Evolutionary conservation across 1,140 invertebrate species (phyloP), one percentile per base, ranked within the genome.

Genomic region (Euglossa dilemma): DNA sequence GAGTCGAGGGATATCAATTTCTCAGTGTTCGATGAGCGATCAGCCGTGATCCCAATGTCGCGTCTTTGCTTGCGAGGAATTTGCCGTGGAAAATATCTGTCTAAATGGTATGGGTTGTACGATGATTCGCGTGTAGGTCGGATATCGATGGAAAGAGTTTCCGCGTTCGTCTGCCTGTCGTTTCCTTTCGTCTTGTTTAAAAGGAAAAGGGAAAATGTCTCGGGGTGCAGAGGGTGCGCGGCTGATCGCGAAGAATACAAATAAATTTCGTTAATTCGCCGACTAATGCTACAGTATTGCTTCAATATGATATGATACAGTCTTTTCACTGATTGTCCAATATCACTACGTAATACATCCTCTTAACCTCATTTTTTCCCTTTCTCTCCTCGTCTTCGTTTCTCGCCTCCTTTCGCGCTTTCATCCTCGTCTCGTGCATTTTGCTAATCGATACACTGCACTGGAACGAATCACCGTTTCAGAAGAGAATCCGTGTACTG

Each of bases 301-400:
- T 94, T 94, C 86, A 88, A 91, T 92, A 93, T 93, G 91, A 92
- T 93, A 94, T 93, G 92, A 92, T 93, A 94, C 94, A 94, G 94
- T 94, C 94, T 94, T 93, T 93, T 94, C 93, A 94, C 93, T 94
- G 94, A 94, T 94, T 94, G 94, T 94, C 94, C 94, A 91, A 93
- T 93, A 94, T 94, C 93, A 93, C 93, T 93, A 93, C 91, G 80
- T 90, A 92, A 91, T 88, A 90, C 90, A 85, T 88, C 82, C 64
- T 80, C 63, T 67, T 67, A 71, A 69, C 45, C 20, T 23, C 43
- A 72, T 54, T 25, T 50, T 71, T 70, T 77, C 20, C 36, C 6
- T 45, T 43, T 63, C 16, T 74, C 63, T 9, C 73, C 14, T 45
- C 71, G 18, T 56, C 70, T 70, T 28, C n/a, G 12, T 43, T 56